Percentiles rank a stretch among this genome's conserved stretches.
Conservation (phyloP, 2,888 invertebrate species). For the Syrphus vitripennis region DNA sequence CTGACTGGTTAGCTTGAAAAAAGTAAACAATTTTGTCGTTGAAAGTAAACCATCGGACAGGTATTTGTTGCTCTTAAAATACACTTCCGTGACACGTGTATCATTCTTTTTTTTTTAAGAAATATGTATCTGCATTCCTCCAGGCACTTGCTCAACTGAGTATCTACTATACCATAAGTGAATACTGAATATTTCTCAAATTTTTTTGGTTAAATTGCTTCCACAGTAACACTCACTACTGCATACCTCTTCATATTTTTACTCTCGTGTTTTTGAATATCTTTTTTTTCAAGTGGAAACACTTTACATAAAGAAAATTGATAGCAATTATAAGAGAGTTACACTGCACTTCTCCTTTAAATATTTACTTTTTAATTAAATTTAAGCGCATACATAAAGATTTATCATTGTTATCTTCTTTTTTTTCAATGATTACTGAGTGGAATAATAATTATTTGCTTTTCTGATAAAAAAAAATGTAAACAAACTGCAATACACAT, state of each 20-base stretch:
- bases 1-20: neutral
- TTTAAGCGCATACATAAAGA: neutral
- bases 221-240: neutral
- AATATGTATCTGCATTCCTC: slow-evolving; percentile 23
- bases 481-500: neutral
- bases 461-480: neutral
- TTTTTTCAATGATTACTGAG: neutral
- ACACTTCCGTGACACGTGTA: slow-evolving; percentile 29
- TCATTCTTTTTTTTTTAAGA: neutral
- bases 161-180: slow-evolving; percentile 8
- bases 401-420: neutral
- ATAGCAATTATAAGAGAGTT: slow-evolving; percentile 5
- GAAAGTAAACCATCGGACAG: neutral
- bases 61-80: neutral
- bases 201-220: neutral
- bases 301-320: neutral
- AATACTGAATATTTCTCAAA: slow-evolving; percentile 9
- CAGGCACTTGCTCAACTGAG: neutral
- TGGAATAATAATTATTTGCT: neutral
- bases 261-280: neutral
- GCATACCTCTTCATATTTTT: neutral
- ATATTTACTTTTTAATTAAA: slow-evolving; percentile 37
- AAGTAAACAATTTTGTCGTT: neutral
- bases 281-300: neutral
- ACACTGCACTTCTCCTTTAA: slow-evolving; percentile 18